These are phyloP conservation scores for Maniola jurtina DNA, from an alignment of 1,140 invertebrate species.

Conservation along the genomic window DNA sequence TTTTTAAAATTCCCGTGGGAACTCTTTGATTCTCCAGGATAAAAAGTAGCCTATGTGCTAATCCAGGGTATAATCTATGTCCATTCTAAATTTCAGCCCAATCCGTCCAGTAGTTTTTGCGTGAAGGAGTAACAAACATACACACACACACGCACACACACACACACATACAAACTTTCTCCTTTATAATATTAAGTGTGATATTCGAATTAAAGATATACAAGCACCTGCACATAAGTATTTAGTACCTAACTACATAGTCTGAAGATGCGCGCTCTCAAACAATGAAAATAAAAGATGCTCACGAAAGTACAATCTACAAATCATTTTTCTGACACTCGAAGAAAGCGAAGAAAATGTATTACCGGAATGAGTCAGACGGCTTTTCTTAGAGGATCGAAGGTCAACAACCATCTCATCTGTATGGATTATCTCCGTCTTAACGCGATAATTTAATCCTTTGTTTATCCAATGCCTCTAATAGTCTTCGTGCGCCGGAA, in stretches of 20 bases:
- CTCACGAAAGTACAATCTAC: not conserved
- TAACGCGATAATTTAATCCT: slow-evolving; percentile 75
- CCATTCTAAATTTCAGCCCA: too few relatives aligned
- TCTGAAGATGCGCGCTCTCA: not conserved
- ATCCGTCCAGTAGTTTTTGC: too few relatives aligned
- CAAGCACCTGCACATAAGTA: too few relatives aligned
- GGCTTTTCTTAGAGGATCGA: slow-evolving; percentile 54
- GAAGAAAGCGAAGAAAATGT: slow-evolving; percentile 11
- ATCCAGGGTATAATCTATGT: too few relatives aligned
- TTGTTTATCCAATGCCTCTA: slow-evolving; percentile 74
- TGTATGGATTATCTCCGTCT: slow-evolving; percentile 73
- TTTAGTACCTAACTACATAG: too few relatives aligned
- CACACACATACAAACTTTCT: too few relatives aligned
- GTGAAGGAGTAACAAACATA: too few relatives aligned
- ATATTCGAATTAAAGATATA: not conserved
- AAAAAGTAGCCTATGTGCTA: too few relatives aligned
- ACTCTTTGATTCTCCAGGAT: too few relatives aligned
- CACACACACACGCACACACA: too few relatives aligned
- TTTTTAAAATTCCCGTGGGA: too few relatives aligned
- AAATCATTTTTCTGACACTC: slow-evolving; percentile 7
- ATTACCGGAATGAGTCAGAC: slow-evolving; percentile 39
- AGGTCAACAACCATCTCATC: slow-evolving; percentile 75
- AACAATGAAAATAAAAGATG: not conserved
- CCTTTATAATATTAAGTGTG: too few relatives aligned
- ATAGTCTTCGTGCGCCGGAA: slow-evolving; percentile 64